Evolutionary conservation across 2,113 vertebrate species (phyloP), one percentile per base, ranked within the genome.

Genomic region (Eudyptes chrysolophus): DNA sequence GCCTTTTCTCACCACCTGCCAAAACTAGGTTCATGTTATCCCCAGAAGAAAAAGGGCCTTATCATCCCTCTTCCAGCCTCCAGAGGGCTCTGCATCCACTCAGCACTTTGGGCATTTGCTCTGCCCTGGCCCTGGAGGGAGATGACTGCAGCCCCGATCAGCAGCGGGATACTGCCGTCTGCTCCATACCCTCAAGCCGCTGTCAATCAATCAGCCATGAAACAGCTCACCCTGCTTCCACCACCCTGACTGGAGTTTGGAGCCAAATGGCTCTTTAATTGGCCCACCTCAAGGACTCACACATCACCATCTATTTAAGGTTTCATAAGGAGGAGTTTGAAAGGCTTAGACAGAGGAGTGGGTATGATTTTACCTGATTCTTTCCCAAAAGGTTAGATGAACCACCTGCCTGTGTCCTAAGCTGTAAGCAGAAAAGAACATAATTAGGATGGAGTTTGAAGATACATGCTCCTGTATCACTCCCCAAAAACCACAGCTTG

Each of bases 381-480:
- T 55, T 38, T 79, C 84, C 74, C 93, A 57, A 24, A 97, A 97
- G 40, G 36, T 97, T 80, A 98, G 68, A 34, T 95, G 70, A 68
- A 98, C 40, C 18, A 30, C 48, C 51, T 98, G 97, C 4, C 6
- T 36, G 29, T 64, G 94, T 46, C 95, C 88, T 24, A 97, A 95
- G 86, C 98, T 98, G 96, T n/a, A 97, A 96, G 12, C 19, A 97
- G 62, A 96, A 49, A 79, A 94, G 26, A 92, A 44, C 30, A 84
- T 34, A 27, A 62, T 96, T 54, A 95, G 32, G 21, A 12, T 5
- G 21, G 62, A 58, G 9, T 40, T 30, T 40, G 65, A 52, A 42
- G 66, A 49, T 19, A 72, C 5, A 1, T 10, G 12, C 24, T 80
- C 49, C n/a, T 69, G 10, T 57, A 36, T 57, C 10, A 15, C 32